Evolutionary conservation across 2,113 vertebrate genomes (phyloP).

Genomic region (Melanotaenia duboulayi): DNA sequence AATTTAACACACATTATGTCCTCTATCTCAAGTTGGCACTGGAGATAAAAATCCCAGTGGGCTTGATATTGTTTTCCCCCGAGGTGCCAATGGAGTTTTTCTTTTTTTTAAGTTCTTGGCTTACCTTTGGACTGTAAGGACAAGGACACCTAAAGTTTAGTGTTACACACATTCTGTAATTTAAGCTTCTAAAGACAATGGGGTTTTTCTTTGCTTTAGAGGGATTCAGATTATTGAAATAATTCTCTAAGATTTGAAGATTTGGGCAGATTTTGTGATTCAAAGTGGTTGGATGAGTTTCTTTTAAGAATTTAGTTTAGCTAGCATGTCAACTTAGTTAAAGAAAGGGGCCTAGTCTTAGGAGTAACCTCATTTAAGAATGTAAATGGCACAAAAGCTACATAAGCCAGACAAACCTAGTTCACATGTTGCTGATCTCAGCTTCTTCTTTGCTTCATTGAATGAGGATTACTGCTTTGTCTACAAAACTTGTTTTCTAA

Average conservation of each 20-base stretch:
- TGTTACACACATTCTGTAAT: neutral
- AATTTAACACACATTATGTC: constrained; percentile 69
- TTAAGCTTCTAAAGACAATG: neutral
- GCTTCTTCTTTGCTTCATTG: constrained; percentile 41
- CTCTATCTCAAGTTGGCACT: constrained; percentile 53
- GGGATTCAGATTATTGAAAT: neutral
- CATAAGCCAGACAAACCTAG: constrained; percentile 23
- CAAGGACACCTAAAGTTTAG: neutral
- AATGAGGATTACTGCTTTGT: constrained; percentile 36
- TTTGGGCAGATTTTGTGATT: too few species aligned
- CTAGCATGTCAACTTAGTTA: too few species aligned
- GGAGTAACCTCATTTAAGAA: neutral
- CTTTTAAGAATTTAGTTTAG: neutral
- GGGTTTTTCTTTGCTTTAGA: too few species aligned
- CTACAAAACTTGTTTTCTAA: constrained; percentile 50
- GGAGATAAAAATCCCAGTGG: constrained; percentile 56
- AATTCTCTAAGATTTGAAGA: too few species aligned
- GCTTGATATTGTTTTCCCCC: constrained; percentile 47
- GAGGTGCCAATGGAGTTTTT: constrained; percentile 34
- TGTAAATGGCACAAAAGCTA: neutral
- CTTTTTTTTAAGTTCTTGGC: constrained; percentile 9
- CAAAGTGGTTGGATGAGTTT: neutral
- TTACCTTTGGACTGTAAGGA: constrained; percentile 1
- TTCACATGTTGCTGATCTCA: constrained; percentile 35
- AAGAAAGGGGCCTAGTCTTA: constrained; percentile 9